Percentiles rank a stretch among this genome's conserved stretches.
Evolutionary conservation across 1,140 invertebrate species (phyloP).

Genomic region (Drosophila simulans): DNA sequence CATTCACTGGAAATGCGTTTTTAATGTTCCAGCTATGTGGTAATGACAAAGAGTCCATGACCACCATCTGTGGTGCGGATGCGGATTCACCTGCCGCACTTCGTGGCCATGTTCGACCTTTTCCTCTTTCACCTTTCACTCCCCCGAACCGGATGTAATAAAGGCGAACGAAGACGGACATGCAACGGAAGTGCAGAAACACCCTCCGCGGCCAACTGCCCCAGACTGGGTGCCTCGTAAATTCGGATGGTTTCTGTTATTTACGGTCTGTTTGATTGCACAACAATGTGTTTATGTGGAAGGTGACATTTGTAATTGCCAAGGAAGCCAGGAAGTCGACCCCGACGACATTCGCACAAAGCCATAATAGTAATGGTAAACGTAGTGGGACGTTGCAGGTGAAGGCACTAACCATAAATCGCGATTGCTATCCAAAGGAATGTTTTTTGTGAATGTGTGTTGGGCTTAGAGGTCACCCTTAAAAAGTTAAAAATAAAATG

Average conservation of each 20-base stretch:
- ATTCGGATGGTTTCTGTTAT: slow-evolving; percentile 52
- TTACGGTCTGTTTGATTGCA: slow-evolving; percentile 72
- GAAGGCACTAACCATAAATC: slow-evolving; percentile 42
- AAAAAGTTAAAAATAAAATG: neutral
- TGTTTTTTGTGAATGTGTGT: slow-evolving; percentile 3
- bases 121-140: slow-evolving; percentile 5
- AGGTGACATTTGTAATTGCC: slow-evolving; percentile 66
- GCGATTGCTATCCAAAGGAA: slow-evolving; percentile 38
- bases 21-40: slow-evolving; percentile 46
- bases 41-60: slow-evolving; percentile 28
- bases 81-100: slow-evolving; percentile 6
- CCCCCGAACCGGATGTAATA: slow-evolving; percentile 48
- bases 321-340: slow-evolving; percentile 30
- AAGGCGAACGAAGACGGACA: slow-evolving; percentile 58
- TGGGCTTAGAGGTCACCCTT: neutral
- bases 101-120: slow-evolving; percentile 23
- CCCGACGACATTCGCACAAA: slow-evolving; percentile 26
- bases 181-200: slow-evolving; percentile 57
- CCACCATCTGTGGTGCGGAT: slow-evolving; percentile 23
- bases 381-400: neutral
- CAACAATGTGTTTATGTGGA: slow-evolving; percentile 66
- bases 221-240: slow-evolving; percentile 38
- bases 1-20: slow-evolving; percentile 39
- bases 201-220: neutral
- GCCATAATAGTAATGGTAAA: slow-evolving; percentile 13